Conservation (phyloP, 2,113 vertebrate genomes). For the Pterocles burchelli region DNA sequence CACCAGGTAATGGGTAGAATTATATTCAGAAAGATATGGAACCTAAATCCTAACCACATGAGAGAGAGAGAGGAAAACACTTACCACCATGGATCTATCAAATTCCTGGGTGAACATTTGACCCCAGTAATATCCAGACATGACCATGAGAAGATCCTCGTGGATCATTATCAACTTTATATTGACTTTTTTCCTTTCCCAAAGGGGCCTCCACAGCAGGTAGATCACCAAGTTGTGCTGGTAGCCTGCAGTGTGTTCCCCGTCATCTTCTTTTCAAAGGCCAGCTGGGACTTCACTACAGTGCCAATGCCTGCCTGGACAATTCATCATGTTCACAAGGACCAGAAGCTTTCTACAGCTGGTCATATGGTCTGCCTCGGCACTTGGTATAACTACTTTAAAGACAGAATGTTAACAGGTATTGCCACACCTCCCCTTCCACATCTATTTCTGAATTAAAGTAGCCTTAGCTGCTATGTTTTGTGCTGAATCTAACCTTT, state of each 20-base stretch:
- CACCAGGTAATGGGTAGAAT: not conserved
- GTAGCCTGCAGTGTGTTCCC: not conserved
- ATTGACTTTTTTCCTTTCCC: not conserved
- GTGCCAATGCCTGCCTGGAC: not conserved
- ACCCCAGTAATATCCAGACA: not conserved
- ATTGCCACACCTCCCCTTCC: not conserved
- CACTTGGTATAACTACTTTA: not conserved
- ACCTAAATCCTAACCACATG: not conserved
- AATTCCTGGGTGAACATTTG: not conserved
- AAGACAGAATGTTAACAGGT: not conserved
- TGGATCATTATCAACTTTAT: not conserved
- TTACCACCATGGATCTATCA: not conserved
- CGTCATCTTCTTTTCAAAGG: not conserved
- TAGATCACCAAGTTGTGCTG: not conserved
- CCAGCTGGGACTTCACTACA: not conserved
- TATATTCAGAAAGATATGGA: not conserved
- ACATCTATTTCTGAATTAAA: not conserved
- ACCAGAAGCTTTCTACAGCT: not conserved
- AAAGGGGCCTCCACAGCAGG: not conserved
- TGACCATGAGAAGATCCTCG: not conserved
- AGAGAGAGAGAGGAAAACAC: not conserved
- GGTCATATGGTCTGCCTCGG: not conserved
- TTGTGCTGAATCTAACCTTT: not conserved
- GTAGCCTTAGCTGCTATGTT: not conserved
- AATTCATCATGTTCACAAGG: not conserved